Conservation (phyloP, 2,113 vertebrate species). For the Cacatua alba region DNA sequence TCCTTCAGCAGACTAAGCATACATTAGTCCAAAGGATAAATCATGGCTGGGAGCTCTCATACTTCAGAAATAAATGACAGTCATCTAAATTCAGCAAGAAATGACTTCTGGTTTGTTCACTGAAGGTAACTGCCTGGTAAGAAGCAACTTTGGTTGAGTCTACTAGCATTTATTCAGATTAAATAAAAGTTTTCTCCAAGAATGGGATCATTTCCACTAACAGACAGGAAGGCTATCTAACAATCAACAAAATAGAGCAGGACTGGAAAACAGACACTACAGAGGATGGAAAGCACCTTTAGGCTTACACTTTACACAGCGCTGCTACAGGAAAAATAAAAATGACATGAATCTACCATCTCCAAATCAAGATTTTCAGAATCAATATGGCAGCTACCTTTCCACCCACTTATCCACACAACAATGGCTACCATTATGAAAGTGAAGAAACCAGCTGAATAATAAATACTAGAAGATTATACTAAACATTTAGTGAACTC, state of each 20-base stretch:
- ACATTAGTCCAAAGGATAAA: not conserved
- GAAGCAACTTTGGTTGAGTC: not conserved
- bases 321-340: not conserved
- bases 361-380: conserved; percentile 22
- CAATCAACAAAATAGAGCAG: not conserved
- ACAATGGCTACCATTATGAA: conserved; percentile 2
- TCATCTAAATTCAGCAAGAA: not conserved
- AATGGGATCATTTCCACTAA: not conserved
- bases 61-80: not conserved
- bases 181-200: not conserved
- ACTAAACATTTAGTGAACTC: conserved; percentile 2
- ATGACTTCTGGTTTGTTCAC: not conserved
- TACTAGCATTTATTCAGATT: not conserved
- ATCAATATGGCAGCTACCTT: conserved; percentile 3
- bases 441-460: conserved; percentile 15
- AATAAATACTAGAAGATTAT: conserved; percentile 18
- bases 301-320: not conserved
- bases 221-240: not conserved
- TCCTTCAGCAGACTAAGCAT: not conserved
- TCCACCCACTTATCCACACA: conserved; percentile 8
- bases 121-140: not conserved
- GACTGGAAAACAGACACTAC: not conserved
- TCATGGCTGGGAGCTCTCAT: not conserved
- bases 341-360: not conserved
- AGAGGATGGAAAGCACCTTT: not conserved